Conservation (phyloP, 2,888 invertebrate species). For the Lapara coniferarum region DNA sequence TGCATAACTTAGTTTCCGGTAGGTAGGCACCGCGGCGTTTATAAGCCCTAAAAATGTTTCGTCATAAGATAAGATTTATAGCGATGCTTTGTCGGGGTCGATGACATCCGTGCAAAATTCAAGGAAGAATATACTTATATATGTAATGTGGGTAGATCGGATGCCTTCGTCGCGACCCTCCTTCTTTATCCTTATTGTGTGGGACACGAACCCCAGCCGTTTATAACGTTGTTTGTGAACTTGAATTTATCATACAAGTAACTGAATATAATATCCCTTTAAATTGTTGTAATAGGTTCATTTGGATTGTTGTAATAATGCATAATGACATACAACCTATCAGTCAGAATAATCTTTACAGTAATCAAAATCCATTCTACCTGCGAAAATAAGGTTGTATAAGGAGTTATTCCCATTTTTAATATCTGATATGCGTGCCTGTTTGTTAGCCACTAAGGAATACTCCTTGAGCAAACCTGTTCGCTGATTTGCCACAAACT, state of each 20-base stretch:
- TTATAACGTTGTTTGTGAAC: constrained; percentile 43
- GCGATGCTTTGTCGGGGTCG: constrained; percentile 70
- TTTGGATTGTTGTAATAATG: not conserved
- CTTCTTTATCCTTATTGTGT: constrained; percentile 52
- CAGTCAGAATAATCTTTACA: not conserved
- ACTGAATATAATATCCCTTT: not conserved
- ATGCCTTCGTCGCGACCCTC: constrained; percentile 55
- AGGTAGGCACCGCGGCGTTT: not conserved
- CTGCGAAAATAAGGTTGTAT: not conserved
- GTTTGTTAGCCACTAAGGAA: constrained; percentile 14
- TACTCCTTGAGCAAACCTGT: constrained; percentile 21
- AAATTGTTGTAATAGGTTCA: not conserved
- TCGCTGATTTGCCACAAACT: constrained; percentile 9
- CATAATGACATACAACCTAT: not conserved
- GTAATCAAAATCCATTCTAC: not conserved
- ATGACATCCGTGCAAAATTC: constrained; percentile 65
- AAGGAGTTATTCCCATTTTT: not conserved
- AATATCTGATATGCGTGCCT: constrained; percentile 5
- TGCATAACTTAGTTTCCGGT: not conserved
- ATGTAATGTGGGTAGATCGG: constrained; percentile 49
- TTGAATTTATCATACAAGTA: constrained; percentile 29
- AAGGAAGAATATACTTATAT: constrained; percentile 53
- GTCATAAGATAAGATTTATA: constrained; percentile 70
- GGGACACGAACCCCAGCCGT: constrained; percentile 47
- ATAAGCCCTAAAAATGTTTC: constrained; percentile 25